These are phyloP conservation scores for Stegodyphus dumicola DNA, from an alignment of 1,140 invertebrate genomes.

Conservation along the genomic window DNA sequence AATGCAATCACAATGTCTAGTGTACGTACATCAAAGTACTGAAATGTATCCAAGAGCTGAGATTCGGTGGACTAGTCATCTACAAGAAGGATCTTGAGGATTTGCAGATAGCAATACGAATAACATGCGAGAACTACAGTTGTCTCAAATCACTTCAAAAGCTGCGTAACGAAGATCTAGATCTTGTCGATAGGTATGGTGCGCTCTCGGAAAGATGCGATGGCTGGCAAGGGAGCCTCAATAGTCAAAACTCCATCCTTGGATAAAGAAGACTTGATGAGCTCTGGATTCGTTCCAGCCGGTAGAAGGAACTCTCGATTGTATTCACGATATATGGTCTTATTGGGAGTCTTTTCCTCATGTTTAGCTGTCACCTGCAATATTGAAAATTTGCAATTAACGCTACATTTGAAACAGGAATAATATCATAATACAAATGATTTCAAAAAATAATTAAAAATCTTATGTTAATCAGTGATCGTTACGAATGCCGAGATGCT, in stretches of 20 bases:
- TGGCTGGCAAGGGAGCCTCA: constrained; percentile 68
- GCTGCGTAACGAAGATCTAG: background rate
- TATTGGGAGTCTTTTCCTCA: constrained; percentile 68
- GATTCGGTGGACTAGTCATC: background rate
- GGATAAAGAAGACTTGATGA: constrained; percentile 68
- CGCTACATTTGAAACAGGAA: no score
- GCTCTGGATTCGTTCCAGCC: constrained; percentile 69
- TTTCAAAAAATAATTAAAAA: no score
- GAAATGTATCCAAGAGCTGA: background rate
- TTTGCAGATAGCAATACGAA: background rate
- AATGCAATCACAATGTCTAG: background rate
- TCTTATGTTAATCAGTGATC: no score
- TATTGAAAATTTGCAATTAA: background rate
- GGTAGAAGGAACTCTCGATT: constrained; percentile 70
- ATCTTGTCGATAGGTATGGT: constrained; percentile 61
- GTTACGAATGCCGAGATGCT: no score
- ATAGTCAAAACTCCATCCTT: constrained; percentile 70
- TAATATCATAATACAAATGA: no score
- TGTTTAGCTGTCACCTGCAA: constrained; percentile 68
- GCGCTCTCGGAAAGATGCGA: constrained; percentile 47
- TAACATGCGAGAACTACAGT: background rate
- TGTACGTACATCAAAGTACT: background rate
- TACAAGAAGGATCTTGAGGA: background rate
- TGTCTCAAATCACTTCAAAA: background rate
- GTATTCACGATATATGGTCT: constrained; percentile 69